These are phyloP conservation scores for Tenrec ecaudatus DNA, from an alignment of 2,113 vertebrate species.

Conservation along the genomic window DNA sequence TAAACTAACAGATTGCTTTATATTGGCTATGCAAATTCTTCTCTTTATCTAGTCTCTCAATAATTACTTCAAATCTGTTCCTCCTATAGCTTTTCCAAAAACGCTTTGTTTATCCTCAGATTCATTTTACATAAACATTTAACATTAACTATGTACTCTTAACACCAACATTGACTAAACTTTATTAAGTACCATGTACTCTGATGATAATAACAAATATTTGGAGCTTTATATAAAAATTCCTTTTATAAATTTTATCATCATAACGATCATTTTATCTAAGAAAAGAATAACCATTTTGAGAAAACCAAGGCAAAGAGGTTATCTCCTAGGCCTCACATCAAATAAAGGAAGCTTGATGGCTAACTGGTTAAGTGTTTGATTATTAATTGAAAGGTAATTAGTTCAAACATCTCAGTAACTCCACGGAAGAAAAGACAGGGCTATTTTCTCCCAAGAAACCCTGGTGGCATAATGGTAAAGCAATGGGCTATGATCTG, in stretches of 20 bases:
- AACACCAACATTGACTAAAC: not conserved
- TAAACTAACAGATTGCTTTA: not conserved
- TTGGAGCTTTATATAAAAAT: not conserved
- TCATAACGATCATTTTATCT: not conserved
- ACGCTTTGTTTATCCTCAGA: not conserved
- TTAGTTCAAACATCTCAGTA: not conserved
- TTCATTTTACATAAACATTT: not conserved
- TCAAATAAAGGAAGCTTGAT: not conserved
- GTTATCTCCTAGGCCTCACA: not conserved
- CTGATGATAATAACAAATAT: not conserved
- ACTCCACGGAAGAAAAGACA: not conserved
- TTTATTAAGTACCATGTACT: not conserved
- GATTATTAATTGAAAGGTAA: too few relatives aligned
- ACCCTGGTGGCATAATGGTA: too few relatives aligned
- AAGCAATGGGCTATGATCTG: too few relatives aligned
- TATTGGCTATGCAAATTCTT: not conserved
- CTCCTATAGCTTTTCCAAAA: not conserved
- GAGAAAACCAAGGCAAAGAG: not conserved
- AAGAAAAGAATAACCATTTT: conserved; percentile 4
- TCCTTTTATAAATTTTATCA: not conserved
- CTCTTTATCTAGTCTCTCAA: conserved; percentile 10
- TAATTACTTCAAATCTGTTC: conserved; percentile 19
- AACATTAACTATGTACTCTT: not conserved
- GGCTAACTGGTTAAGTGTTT: too few relatives aligned
- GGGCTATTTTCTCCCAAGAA: too few relatives aligned